Percentiles rank a stretch among this genome's conserved stretches.
Conservation (phyloP, 2,888 invertebrate species). For the Drosophila atripex region DNA sequence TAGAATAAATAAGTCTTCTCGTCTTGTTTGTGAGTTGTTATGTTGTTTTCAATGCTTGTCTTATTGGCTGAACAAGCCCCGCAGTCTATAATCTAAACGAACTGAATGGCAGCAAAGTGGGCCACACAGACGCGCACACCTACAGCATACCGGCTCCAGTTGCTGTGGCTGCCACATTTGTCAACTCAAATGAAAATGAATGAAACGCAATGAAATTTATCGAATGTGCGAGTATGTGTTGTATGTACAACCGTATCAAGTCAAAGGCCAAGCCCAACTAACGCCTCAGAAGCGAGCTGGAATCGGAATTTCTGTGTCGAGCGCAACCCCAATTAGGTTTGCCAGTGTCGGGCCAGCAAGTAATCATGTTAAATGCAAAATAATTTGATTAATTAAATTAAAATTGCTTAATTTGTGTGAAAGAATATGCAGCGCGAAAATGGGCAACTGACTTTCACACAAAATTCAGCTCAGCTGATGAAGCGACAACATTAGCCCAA, state of each 20-base stretch:
- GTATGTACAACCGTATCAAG: slow-evolving; percentile 38
- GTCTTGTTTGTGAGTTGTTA: slow-evolving; percentile 30
- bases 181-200: slow-evolving; percentile 77
- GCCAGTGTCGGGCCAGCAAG: slow-evolving; percentile 29
- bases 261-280: slow-evolving; percentile 52
- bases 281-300: slow-evolving; percentile 38
- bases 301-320: slow-evolving; percentile 34
- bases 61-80: slow-evolving; percentile 37
- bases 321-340: slow-evolving; percentile 37
- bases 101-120: slow-evolving; percentile 72
- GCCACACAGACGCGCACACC: slow-evolving; percentile 51
- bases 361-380: slow-evolving; percentile 57
- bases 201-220: slow-evolving; percentile 61
- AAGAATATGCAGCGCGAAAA: slow-evolving; percentile 10
- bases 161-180: slow-evolving; percentile 69
- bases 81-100: slow-evolving; percentile 58
- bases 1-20: no score
- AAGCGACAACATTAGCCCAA: slow-evolving; percentile 72
- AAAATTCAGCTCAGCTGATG: slow-evolving; percentile 36
- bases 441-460: slow-evolving; percentile 59
- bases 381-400: slow-evolving; percentile 67
- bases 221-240: slow-evolving; percentile 41
- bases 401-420: slow-evolving; percentile 69
- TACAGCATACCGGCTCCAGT: slow-evolving; percentile 4
- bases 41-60: slow-evolving; percentile 37